A percentile compares a stretch with the other conserved stretches of the same genome.
These are phyloP conservation scores for Ariolimax columbianus DNA, from an alignment of 2,888 invertebrate genomes.

Conservation along the genomic window DNA sequence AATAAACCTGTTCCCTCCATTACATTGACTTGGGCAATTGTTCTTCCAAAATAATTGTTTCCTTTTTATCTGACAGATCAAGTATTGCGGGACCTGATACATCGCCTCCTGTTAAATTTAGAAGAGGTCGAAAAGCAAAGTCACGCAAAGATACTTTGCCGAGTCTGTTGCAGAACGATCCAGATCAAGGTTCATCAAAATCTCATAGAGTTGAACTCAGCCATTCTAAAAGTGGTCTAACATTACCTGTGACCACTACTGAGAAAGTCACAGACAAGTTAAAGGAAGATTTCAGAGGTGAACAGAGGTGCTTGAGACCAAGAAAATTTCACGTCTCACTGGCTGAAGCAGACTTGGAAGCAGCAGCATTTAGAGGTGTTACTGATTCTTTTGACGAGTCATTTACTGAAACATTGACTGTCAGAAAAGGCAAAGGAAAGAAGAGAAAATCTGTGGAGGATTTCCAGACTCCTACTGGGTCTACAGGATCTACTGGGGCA, in stretches of 20 bases:
- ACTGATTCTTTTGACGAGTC: conserved; percentile 38
- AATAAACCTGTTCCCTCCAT: no score
- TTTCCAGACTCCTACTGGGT: background rate
- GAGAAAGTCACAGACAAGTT: conserved; percentile 26
- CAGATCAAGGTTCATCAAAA: conserved; percentile 41
- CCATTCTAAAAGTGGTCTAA: conserved; percentile 29
- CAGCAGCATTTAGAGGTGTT: conserved; percentile 33
- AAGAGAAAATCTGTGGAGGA: conserved; percentile 38
- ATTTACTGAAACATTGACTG: background rate
- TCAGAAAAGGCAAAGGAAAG: conserved; percentile 41
- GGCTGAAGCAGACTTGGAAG: conserved; percentile 45
- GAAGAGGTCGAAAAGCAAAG: conserved; percentile 32
- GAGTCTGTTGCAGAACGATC: conserved; percentile 20
- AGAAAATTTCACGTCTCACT: conserved; percentile 36
- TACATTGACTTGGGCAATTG: no score
- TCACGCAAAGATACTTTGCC: conserved; percentile 4
- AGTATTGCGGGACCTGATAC: conserved; percentile 13
- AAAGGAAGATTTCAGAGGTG: conserved; percentile 43
- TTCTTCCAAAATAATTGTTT: no score
- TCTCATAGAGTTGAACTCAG: conserved; percentile 24
- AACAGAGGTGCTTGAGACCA: conserved; percentile 40
- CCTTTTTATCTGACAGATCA: conserved; percentile 30
- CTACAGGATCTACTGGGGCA: conserved; percentile 4
- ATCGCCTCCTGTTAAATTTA: conserved; percentile 30
- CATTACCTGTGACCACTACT: conserved; percentile 1